Evolutionary conservation across 2,113 vertebrate genomes (phyloP).

Genomic region (Pelecanus crispus): DNA sequence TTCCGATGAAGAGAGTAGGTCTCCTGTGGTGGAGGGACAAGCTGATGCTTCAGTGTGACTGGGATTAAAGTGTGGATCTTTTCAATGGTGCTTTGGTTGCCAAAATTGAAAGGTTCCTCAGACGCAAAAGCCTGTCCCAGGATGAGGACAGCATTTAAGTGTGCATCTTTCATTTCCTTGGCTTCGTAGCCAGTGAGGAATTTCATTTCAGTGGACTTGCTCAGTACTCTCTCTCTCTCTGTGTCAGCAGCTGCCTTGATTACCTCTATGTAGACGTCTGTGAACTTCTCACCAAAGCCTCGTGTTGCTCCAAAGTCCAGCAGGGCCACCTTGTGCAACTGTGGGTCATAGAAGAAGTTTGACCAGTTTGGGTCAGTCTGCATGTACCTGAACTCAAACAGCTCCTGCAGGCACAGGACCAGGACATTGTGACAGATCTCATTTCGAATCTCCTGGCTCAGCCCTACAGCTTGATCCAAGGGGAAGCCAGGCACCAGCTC

Average conservation of each 20-base stretch:
- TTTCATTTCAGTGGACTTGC: constrained; percentile 92
- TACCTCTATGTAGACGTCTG: constrained; percentile 91
- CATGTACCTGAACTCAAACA: constrained; percentile 97
- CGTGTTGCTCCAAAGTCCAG: constrained; percentile 95
- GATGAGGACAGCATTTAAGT: constrained; percentile 95
- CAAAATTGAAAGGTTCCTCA: constrained; percentile 81
- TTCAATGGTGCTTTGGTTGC: constrained; percentile 89
- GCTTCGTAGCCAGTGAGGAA: constrained; percentile 96
- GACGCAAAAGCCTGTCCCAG: constrained; percentile 94
- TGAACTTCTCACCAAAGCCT: constrained; percentile 89
- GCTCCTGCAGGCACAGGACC: constrained; percentile 86
- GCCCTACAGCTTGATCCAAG: constrained; percentile 82
- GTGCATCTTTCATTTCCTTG: constrained; percentile 93
- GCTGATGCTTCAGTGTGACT: constrained; percentile 91
- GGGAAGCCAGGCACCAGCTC: constrained; percentile 90
- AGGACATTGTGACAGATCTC: constrained; percentile 96
- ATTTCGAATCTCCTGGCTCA: constrained; percentile 89
- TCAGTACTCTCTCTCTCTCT: constrained; percentile 83
- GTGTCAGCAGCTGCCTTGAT: constrained; percentile 86
- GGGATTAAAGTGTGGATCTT: constrained; percentile 96
- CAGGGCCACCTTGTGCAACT: constrained; percentile 90
- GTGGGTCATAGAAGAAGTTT: constrained; percentile 96
- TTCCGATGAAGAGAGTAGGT: constrained; percentile 97
- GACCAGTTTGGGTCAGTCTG: constrained; percentile 99
- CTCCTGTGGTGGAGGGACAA: constrained; percentile 91